Evolutionary conservation across 2,888 invertebrate genomes (phyloP).

Genomic region (Lucinisca nassula): DNA sequence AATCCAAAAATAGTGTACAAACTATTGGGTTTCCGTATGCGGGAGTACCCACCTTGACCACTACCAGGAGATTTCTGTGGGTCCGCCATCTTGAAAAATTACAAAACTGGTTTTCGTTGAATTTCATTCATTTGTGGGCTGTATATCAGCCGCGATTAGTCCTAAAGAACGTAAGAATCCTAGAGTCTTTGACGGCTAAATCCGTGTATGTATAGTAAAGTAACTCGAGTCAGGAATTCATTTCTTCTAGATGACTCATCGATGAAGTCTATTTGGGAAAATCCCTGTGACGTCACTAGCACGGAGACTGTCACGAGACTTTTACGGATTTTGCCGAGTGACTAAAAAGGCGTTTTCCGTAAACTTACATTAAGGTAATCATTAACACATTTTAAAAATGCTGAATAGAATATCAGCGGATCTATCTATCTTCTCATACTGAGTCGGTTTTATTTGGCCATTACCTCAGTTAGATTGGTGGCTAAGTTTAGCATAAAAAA

Average conservation of each 20-base stretch:
- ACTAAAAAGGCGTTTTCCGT: constrained; percentile 25
- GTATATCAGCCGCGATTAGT: not conserved
- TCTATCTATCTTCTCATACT: too few relatives aligned
- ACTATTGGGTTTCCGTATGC: constrained; percentile 68
- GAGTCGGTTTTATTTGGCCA: too few relatives aligned
- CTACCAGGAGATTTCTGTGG: constrained; percentile 79
- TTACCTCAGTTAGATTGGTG: too few relatives aligned
- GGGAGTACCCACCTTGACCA: constrained; percentile 80
- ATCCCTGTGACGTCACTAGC: constrained; percentile 85
- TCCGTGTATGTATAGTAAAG: constrained; percentile 58
- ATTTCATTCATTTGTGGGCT: constrained; percentile 60
- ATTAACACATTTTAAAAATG: too few relatives aligned
- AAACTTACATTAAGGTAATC: not conserved
- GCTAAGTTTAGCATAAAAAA: too few relatives aligned
- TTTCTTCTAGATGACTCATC: constrained; percentile 86
- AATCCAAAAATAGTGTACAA: constrained; percentile 78
- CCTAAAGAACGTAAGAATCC: constrained; percentile 51
- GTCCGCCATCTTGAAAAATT: constrained; percentile 85
- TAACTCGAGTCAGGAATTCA: constrained; percentile 82
- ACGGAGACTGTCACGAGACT: constrained; percentile 62
- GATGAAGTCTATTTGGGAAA: constrained; percentile 85
- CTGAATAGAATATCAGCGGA: too few relatives aligned
- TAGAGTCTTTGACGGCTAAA: constrained; percentile 50
- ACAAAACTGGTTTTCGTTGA: constrained; percentile 60
- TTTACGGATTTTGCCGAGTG: constrained; percentile 20